A percentile compares a stretch with the other conserved stretches of the same genome.
These are phyloP conservation scores for Cheirogaleus medius DNA, from an alignment of 2,113 vertebrate genomes.

Conservation along the genomic window DNA sequence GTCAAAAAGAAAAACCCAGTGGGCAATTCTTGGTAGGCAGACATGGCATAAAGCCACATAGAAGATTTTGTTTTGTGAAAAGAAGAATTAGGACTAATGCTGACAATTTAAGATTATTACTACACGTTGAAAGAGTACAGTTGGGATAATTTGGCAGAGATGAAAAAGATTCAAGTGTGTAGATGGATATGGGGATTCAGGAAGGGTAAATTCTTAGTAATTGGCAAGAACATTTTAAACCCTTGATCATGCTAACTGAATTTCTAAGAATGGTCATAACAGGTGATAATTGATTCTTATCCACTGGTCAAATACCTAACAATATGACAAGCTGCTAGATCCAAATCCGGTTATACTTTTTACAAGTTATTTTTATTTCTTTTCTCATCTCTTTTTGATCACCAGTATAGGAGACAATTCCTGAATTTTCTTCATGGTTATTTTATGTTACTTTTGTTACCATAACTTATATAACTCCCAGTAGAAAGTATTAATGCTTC, in stretches of 20 bases:
- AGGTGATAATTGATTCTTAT: not conserved
- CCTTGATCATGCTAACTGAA: not conserved
- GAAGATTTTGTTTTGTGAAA: not conserved
- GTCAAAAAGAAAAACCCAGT: not conserved
- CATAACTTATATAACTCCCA: not conserved
- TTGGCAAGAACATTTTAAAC: not conserved
- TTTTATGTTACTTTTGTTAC: slow-evolving; percentile 9
- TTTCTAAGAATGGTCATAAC: not conserved
- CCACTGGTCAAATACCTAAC: not conserved
- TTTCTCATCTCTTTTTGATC: not conserved
- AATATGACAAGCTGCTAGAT: not conserved
- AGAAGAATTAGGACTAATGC: not conserved
- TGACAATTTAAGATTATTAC: not conserved
- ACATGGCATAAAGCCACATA: not conserved
- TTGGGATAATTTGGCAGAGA: not conserved
- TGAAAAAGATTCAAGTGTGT: not conserved
- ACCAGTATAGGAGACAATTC: not conserved
- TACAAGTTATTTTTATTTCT: not conserved
- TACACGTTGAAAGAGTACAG: not conserved
- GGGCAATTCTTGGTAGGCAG: not conserved
- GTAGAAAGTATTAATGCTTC: not conserved
- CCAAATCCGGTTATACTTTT: not conserved
- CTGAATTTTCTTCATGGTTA: not conserved
- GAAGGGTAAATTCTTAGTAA: not conserved
- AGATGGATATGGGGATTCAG: not conserved